Conservation (phyloP, 2,888 invertebrate species). For the Podotricha telesiphe region DNA sequence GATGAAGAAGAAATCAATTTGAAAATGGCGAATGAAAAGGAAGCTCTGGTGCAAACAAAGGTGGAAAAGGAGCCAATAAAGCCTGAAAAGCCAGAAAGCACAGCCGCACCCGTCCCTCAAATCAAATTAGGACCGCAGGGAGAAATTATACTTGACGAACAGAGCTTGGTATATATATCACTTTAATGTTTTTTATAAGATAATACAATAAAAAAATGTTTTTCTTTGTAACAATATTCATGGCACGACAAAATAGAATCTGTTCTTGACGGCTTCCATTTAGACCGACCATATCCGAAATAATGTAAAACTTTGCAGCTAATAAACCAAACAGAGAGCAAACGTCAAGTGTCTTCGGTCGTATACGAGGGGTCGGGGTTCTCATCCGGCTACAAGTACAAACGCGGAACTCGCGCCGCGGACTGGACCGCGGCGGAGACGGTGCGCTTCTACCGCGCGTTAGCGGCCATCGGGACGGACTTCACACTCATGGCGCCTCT, state of each 20-base stretch:
- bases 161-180: slow-evolving; percentile 91
- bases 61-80: slow-evolving; percentile 48
- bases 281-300: too few relatives aligned
- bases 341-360: slow-evolving; percentile 86
- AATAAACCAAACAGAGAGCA: slow-evolving; percentile 87
- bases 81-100: slow-evolving; percentile 50
- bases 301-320: too few relatives aligned
- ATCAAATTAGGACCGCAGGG: slow-evolving; percentile 94
- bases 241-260: too few relatives aligned
- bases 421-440: slow-evolving; percentile 92
- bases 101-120: slow-evolving; percentile 88
- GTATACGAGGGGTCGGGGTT: slow-evolving; percentile 84
- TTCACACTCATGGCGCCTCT: slow-evolving; percentile 94
- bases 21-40: slow-evolving; percentile 65
- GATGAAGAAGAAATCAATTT: slow-evolving; percentile 69
- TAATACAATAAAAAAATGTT: too few relatives aligned
- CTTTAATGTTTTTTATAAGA: slow-evolving; percentile 17
- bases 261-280: too few relatives aligned
- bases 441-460: slow-evolving; percentile 94
- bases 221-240: too few relatives aligned
- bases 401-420: slow-evolving; percentile 86
- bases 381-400: slow-evolving; percentile 85
- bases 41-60: slow-evolving; percentile 44
- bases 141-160: slow-evolving; percentile 92
- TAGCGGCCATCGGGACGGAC: slow-evolving; percentile 95